Evolutionary conservation across 2,797 vertebrate genomes (phyloP), one percentile per base, ranked within the genome.

Genomic region (Thamnophis elegans): DNA sequence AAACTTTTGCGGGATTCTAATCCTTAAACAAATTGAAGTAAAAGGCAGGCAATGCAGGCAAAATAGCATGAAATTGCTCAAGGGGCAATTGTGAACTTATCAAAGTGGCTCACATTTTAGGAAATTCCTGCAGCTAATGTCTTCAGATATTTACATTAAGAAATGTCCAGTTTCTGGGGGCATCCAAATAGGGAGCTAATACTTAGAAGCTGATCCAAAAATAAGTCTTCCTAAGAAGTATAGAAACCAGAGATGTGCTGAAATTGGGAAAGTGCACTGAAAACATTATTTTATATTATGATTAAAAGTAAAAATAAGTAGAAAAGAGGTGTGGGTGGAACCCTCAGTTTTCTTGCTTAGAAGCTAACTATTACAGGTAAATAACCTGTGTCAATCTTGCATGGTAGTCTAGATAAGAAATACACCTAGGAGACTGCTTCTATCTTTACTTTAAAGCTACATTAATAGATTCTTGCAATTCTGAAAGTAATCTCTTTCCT

Each of bases 271-370:
- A 73, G 91, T 94, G 93, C 60, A 93, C 62, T 93, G 62, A 88
- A 94, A 96, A 93, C 94, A 95, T 95, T 96, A 87, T 91, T 93
- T 94, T 78, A 59, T 93, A 97, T 93, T 96, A 95, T 97, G 95
- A 94, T 88, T 95, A 96, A 96, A 93, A 28, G 90, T 93, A 96
- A 95, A 92, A 51, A 92, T 12, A 93, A 91, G 93, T 0, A 68
- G 91, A 73, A 90, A 73, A 94, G 89, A 1, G 26, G 91, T 58
- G 95, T 82, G 94, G 93, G 10, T 10, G 93, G 91, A 95, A 91
- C 93, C 56, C 95, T 94, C 86, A 94, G 91, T 20, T 91, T 93
- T 93, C 94, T 93, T 95, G 91, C 93, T 90, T 90, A 82, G 91
- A 95, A 96, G 62, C 42, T 42, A n/a, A 86, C 85, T 88, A 42